A percentile compares a stretch with the other conserved stretches of the same genome.
These are phyloP conservation scores for Limenitis camilla DNA, from an alignment of 2,888 invertebrate species.

Conservation along the genomic window DNA sequence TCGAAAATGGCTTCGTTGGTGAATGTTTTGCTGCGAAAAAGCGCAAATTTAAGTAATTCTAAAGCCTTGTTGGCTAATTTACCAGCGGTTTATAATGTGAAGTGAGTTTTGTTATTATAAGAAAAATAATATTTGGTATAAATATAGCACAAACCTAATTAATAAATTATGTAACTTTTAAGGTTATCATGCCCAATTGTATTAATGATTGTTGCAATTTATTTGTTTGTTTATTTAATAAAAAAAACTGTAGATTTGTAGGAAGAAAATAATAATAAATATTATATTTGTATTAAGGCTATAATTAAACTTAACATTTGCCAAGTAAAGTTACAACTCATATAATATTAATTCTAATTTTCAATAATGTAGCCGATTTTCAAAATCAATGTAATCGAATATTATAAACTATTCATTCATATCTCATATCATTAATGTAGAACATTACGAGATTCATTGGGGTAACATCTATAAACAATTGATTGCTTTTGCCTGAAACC, in stretches of 20 bases:
- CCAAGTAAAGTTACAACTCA: too few relatives aligned
- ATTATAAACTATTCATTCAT: too few relatives aligned
- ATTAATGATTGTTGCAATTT: background rate
- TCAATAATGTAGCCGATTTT: too few relatives aligned
- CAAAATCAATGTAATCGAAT: too few relatives aligned
- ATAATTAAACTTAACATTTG: too few relatives aligned
- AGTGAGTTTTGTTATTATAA: constrained; percentile 52
- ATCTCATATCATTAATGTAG: too few relatives aligned
- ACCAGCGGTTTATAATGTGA: constrained; percentile 65
- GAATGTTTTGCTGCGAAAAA: constrained; percentile 75
- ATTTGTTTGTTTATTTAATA: background rate
- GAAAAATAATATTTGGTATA: constrained; percentile 14
- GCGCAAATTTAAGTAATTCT: constrained; percentile 56
- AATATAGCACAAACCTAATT: constrained; percentile 23
- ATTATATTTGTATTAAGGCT: too few relatives aligned
- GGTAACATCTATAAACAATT: too few relatives aligned
- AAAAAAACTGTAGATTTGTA: background rate
- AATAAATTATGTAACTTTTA: constrained; percentile 62
- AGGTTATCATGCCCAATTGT: constrained; percentile 42
- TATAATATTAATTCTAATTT: too few relatives aligned
- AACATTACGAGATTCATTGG: too few relatives aligned
- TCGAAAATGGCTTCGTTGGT: constrained; percentile 66
- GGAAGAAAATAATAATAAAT: too few relatives aligned
- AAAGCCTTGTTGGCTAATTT: constrained; percentile 61
- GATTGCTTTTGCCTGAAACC: too few relatives aligned